Evolutionary conservation across 1,140 invertebrate genomes (phyloP).

Genomic region (Uloborus diversus): DNA sequence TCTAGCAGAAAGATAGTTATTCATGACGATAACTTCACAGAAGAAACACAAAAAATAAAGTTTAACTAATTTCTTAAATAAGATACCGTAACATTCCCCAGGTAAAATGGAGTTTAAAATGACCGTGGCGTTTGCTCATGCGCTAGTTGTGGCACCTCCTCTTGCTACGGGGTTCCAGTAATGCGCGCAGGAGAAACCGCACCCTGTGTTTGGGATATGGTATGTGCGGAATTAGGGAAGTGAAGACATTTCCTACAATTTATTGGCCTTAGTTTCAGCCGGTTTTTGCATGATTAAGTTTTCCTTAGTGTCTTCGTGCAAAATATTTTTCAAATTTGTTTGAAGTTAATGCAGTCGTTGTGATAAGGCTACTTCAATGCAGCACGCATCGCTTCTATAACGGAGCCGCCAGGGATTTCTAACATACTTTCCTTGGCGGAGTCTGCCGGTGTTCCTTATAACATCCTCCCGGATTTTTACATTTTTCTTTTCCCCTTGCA

Average conservation of each 20-base stretch:
- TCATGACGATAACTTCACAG: too few species aligned
- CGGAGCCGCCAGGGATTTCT: slow-evolving; percentile 49
- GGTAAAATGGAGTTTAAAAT: slow-evolving; percentile 52
- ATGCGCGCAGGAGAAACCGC: slow-evolving; percentile 54
- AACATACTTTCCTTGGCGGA: slow-evolving; percentile 51
- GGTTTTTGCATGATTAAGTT: slow-evolving; percentile 35
- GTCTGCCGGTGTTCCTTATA: slow-evolving; percentile 48
- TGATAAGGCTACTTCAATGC: slow-evolving; percentile 35
- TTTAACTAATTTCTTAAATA: too few species aligned
- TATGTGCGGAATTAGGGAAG: slow-evolving; percentile 35
- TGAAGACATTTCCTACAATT: slow-evolving; percentile 31
- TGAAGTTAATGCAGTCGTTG: slow-evolving; percentile 39
- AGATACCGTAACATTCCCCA: slow-evolving; percentile 4
- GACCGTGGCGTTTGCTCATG: slow-evolving; percentile 39
- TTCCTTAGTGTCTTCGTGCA: not conserved
- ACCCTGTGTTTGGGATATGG: slow-evolving; percentile 42
- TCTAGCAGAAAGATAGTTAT: too few species aligned
- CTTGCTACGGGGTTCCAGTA: slow-evolving; percentile 52
- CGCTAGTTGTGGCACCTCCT: slow-evolving; percentile 49
- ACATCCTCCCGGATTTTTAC: slow-evolving; percentile 25
- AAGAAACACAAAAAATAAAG: too few species aligned
- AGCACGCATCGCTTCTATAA: slow-evolving; percentile 47
- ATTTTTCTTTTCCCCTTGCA: slow-evolving; percentile 22
- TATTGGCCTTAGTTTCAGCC: slow-evolving; percentile 20
- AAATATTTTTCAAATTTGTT: not conserved